Evolutionary conservation across 2,113 vertebrate genomes (phyloP), one percentile per base, ranked within the genome.

Genomic region (Tupaia chinensis): DNA sequence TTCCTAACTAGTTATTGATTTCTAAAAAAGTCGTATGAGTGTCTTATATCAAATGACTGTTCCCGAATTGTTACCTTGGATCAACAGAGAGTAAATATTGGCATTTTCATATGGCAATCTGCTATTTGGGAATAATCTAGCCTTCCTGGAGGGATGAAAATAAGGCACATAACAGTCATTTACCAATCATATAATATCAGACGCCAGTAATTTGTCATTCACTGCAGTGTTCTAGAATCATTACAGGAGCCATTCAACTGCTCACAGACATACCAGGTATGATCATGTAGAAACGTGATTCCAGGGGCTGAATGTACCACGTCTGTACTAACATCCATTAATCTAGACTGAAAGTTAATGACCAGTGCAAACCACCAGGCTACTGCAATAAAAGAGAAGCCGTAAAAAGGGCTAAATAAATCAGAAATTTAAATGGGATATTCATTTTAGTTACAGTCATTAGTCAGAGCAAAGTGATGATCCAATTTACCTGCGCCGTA

Each of bases 381-480:
- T 69, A 87, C 77, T 79, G n/a, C 0, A 82, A 34, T 44, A 78
- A 94, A 87, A 89, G 2, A 92, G 61, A 44, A 73, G 72, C 63
- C 93, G 77, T 70, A 27, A 83, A 94, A 97, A 72, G 53, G 58
- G 19, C 58, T 32, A 94, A 96, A 95, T 91, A 93, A 96, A 96
- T 96, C 83, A 94, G n/a, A 97, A 98, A 97, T 98, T 97, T 96
- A 97, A 98, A 95, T 80, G 25, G 25, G 77, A 93, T 23, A 89
- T 97, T 97, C 96, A 98, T 97, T 98, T 97, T 72, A 89, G 94
- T 93, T 96, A 88, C 20, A 96, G 53, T 78, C 97, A 97, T 96
- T 95, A 97, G 77, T 97, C 87, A 97, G 65, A 97, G 98, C 95
- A 70, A 96, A 97, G 92, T 95, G 83, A 96, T 77, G 84, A 91